Evolutionary conservation across 2,113 vertebrate species (phyloP), one percentile per base, ranked within the genome.

Genomic region (Elephantulus edwardii): DNA sequence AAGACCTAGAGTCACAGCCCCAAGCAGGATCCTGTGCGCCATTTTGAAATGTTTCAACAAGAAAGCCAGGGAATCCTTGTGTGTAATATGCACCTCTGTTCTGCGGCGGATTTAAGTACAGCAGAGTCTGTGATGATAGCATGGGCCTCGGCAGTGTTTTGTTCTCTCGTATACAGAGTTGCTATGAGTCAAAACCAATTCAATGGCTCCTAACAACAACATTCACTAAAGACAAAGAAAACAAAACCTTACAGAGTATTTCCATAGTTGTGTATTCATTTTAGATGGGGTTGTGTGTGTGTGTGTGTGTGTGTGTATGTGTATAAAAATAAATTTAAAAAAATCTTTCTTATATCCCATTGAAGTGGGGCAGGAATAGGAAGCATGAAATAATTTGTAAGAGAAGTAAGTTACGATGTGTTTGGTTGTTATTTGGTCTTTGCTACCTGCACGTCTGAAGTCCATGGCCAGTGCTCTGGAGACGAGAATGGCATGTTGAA

Each of bases 41-140:
- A 94, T 95, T 89, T 82, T 78, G 64, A 52, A 86, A 68, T 68
- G 46, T 54, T 19, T 33, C 60, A 93, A 89, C 8, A 22, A 76
- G 56, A 83, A 88, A 79, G 38, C 26, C 46, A 86, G 14, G 56
- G 68, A 38, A 22, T 40, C 16, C 5, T 10, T 17, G 24, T 24
- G 19, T 71, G 48, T 35, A 30, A 40, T 2, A 2, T 20, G 19
- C 28, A n/a, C 46, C 66, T 33, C n/a, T n/a, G n/a, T n/a, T n/a
- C n/a, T n/a, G n/a, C n/a, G n/a, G n/a, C n/a, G n/a, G n/a, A n/a
- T n/a, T n/a, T n/a, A n/a, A n/a, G n/a, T n/a, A n/a, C n/a, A n/a
- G n/a, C n/a, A n/a, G n/a, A n/a, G n/a, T n/a, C n/a, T n/a, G n/a
- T n/a, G n/a, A n/a, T n/a, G n/a, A n/a, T n/a, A n/a, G n/a, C n/a